phyloP scores from a whole-genome alignment of 2,113 vertebrate genomes.

The Macaca mulatta region DNA sequence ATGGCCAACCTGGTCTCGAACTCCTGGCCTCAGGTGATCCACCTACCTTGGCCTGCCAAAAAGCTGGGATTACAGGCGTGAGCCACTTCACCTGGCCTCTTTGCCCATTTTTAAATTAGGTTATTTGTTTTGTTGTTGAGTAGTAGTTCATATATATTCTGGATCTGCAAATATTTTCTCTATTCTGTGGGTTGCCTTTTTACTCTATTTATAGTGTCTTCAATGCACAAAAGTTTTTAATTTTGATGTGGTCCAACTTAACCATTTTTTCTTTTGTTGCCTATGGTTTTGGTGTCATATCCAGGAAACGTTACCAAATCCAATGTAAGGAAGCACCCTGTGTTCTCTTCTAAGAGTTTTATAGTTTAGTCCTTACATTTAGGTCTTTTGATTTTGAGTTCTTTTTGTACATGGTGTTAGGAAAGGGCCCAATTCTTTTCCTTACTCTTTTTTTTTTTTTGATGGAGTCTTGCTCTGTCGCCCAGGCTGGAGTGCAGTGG shows the following conservation, averaged over 20 bases:
- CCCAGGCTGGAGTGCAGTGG: not conserved
- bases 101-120: not conserved
- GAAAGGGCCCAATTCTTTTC: not conserved
- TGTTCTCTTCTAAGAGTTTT: not conserved
- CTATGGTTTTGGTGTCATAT: not conserved
- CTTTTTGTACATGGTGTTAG: not conserved
- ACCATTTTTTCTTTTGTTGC: not conserved
- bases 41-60: no score
- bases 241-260: not conserved
- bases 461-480: not conserved
- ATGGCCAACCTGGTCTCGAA: no score
- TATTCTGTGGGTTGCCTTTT: not conserved
- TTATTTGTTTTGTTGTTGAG: not conserved
- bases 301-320: not conserved
- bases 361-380: not conserved
- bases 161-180: not conserved
- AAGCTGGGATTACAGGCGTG: no score
- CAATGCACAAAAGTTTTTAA: not conserved
- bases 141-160: not conserved
- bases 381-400: conserved; percentile 11
- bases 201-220: not conserved
- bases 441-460: not conserved
- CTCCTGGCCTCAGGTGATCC: no score
- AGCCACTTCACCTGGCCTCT: not conserved
- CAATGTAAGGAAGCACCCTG: not conserved